Base-by-base conservation (phyloP, 1,140 invertebrate species). In the Helicoverpa armigera region DNA sequence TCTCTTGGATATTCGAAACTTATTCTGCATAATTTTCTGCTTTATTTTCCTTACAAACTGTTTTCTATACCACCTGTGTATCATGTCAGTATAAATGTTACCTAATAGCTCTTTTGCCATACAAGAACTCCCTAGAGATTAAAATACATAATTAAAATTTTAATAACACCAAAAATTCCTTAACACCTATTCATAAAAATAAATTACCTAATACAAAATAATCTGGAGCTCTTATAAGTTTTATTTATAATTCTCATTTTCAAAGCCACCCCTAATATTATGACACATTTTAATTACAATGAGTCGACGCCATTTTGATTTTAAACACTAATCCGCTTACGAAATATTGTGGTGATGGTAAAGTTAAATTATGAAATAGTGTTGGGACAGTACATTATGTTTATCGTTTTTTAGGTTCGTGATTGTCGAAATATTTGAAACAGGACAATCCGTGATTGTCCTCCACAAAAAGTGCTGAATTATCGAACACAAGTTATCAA, bases 231-330 rank as follows among this genome's bases (percentile, higher is more conserved):
- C 65, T 50, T 69, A 58, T 70, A 70, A 60, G 65, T 50, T 50
- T 50, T 79, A 82, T 65, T 67, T 79, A 73, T 82, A 81, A 79
- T 79, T 82, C 78, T 77, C 83, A 86, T 85, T 83, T 74, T 75
- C 83, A 11, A 13, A 50, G 56, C 31, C 76, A 81, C 86, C 87
- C 84, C 83, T 85, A 89, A 88, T 92, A 89, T 92, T 91, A 88
- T 91, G 91, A 93, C 91, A 94, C 89, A 92, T 93, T 93, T 94
- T 94, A 93, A 94, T 93, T 92, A 92, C 83, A 67, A 80, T 65
- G 63, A 50, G 60, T 69, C 65, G 74, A 53, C 78, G 88, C 91
- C 88, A 91, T 93, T 94, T 92, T 92, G 92, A 94, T 91, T 94
- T 94, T 87, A 86, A 90, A 89, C 60, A 86, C 79, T 92, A 92